Base-by-base conservation (phyloP, 2,888 invertebrate species). In the Ichneumoninae sp. region DNA sequence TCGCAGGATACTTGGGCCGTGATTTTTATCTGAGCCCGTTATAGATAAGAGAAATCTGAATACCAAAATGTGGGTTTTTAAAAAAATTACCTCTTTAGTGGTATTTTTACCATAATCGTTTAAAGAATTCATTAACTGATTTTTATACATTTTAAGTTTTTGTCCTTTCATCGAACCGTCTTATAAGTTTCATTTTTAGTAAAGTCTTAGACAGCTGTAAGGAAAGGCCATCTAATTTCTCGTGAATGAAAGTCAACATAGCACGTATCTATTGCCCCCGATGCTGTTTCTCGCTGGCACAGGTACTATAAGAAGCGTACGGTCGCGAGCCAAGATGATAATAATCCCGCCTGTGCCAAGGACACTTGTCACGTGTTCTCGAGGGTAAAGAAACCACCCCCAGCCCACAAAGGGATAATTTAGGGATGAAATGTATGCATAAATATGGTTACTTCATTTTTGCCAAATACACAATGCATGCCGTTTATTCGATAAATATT, bases 311-410 rank as follows among this genome's bases (percentile, higher is more conserved):
- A 71, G 78, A 54, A 82, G 69, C 60, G 65, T 30, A 33, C 40
- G 60, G 50, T 33, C 81, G 70, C 82, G 84, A 82, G 84, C 84
- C 82, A 84, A 84, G 71, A 82, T 75, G 84, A 79, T 84, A 83
- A 80, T 80, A 84, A 84, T 84, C 82, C 82, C 66, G 66, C 75
- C 70, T 57, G 70, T 84, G 84, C 84, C 82, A 84, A 84, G 84
- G 84, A 76, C 84, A 74, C 57, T 69, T 26, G 78, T 82, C 79
- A 82, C 82, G 84, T 82, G 84, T 82, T 70, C 72, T n/a, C 65
- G 19, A 7, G 75, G 22, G 60, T 52, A 33, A 60, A 50, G 57
- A 79, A 76, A 71, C 71, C 70, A 16, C 26, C 22, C 8, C 60
- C 36, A 7, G 22, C 19, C 40, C 7, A 26, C n/a, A 8, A 7